phyloP scores from a whole-genome alignment of 2,113 vertebrate genomes.

The Origma solitaria region DNA sequence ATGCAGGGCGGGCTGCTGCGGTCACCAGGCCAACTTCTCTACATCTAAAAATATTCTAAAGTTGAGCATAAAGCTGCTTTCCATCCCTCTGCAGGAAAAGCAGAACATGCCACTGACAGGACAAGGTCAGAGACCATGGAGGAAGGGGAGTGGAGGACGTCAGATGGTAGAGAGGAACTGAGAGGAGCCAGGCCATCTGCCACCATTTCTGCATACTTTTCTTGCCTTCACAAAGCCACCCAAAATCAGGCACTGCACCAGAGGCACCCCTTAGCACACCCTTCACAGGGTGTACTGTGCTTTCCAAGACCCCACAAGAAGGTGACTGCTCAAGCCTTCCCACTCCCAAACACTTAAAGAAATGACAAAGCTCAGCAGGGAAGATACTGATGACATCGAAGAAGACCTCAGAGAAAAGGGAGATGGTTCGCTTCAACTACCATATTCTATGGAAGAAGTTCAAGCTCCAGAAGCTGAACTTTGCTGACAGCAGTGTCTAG shows the following conservation, averaged over 20 bases:
- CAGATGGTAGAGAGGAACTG: not conserved
- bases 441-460: not conserved
- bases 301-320: not conserved
- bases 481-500: not conserved
- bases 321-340: not conserved
- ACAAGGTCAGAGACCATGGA: conserved; percentile 4
- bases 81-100: conserved; percentile 6
- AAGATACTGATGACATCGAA: not conserved
- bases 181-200: not conserved
- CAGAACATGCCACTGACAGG: not conserved
- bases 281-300: fast-evolving
- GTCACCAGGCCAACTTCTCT: not conserved
- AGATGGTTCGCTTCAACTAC: not conserved
- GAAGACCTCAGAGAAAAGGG: not conserved
- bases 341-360: not conserved
- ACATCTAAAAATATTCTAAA: conserved; percentile 4
- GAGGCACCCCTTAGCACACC: not conserved
- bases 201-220: not conserved
- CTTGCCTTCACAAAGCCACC: not conserved
- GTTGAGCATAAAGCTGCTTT: not conserved
- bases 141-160: not conserved
- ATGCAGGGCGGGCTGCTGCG: not conserved
- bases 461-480: not conserved
- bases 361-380: not conserved
- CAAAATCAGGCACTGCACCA: fast-evolving